Evolutionary conservation across 2,888 invertebrate genomes (phyloP).

Genomic region (Aspidiotus destructor): DNA sequence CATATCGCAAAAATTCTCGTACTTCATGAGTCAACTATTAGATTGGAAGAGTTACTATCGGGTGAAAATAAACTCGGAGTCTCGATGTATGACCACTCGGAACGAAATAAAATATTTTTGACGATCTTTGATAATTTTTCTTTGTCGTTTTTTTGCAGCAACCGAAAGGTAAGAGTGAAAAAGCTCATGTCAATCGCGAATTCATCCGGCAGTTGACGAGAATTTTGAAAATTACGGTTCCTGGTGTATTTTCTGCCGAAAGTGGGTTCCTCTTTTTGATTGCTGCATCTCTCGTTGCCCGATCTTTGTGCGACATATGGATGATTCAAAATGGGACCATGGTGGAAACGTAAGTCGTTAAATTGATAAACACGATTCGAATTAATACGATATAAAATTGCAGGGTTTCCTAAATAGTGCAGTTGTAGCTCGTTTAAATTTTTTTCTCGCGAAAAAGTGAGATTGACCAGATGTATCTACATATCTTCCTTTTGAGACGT

Average conservation of each 20-base stretch:
- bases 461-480: not conserved
- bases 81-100: too few species aligned
- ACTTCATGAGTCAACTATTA: too few species aligned
- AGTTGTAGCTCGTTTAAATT: too few species aligned
- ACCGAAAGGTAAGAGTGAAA: constrained; percentile 45
- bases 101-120: too few species aligned
- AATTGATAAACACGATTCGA: too few species aligned
- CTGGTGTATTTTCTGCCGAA: constrained; percentile 68
- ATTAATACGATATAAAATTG: too few species aligned
- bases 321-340: constrained; percentile 89
- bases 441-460: not conserved
- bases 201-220: constrained; percentile 61
- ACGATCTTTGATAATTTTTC: too few species aligned
- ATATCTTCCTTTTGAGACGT: not conserved
- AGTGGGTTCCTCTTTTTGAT: constrained; percentile 61
- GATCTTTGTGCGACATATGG: constrained; percentile 95
- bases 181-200: constrained; percentile 64
- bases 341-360: constrained; percentile 68
- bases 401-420: too few species aligned
- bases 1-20: too few species aligned
- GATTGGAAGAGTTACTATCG: too few species aligned
- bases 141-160: constrained; percentile 40
- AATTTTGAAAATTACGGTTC: constrained; percentile 66
- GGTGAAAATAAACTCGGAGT: too few species aligned
- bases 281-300: constrained; percentile 68